phyloP scores from a whole-genome alignment of 2,797 vertebrate genomes.

The Thunnus albacares region DNA sequence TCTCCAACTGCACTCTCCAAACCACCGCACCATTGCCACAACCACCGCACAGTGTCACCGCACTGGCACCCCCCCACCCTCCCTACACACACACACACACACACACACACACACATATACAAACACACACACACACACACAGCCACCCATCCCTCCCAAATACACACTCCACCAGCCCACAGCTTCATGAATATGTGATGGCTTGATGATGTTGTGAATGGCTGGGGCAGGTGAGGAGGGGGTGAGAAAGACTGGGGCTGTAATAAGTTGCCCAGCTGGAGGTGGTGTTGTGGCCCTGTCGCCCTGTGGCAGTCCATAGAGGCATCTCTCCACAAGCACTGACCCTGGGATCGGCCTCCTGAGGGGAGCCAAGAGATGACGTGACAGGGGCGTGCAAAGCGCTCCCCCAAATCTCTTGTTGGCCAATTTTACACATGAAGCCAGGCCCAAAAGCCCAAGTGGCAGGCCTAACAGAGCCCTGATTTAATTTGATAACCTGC shows the following conservation, averaged over 20 bases:
- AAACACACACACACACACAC: not conserved
- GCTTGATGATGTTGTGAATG: constrained; percentile 98
- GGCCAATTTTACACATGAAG: constrained; percentile 99
- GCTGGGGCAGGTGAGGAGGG: constrained; percentile 95
- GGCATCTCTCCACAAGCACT: constrained; percentile 93
- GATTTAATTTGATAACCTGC: constrained; percentile 99
- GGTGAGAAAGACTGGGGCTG: constrained; percentile 92
- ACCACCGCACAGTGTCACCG: constrained; percentile 61
- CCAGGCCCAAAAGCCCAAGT: constrained; percentile 91
- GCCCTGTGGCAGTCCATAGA: constrained; percentile 95
- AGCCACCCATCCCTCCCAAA: constrained; percentile 61
- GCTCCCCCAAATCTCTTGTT: constrained; percentile 97
- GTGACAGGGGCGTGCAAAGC: constrained; percentile 95
- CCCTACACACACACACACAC: not conserved
- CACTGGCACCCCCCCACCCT: constrained; percentile 38
- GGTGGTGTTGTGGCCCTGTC: constrained; percentile 95
- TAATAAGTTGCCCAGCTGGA: constrained; percentile 99
- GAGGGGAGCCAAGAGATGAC: constrained; percentile 91
- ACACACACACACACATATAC: too few species aligned
- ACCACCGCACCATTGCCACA: constrained; percentile 67
- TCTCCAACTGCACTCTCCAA: constrained; percentile 75
- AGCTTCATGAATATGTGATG: constrained; percentile 99
- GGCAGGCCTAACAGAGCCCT: constrained; percentile 93
- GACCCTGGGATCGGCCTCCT: constrained; percentile 92
- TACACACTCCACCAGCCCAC: constrained; percentile 82